These are phyloP conservation scores for Litoditis marina DNA, from an alignment of 2,888 invertebrate genomes.

Conservation along the genomic window DNA sequence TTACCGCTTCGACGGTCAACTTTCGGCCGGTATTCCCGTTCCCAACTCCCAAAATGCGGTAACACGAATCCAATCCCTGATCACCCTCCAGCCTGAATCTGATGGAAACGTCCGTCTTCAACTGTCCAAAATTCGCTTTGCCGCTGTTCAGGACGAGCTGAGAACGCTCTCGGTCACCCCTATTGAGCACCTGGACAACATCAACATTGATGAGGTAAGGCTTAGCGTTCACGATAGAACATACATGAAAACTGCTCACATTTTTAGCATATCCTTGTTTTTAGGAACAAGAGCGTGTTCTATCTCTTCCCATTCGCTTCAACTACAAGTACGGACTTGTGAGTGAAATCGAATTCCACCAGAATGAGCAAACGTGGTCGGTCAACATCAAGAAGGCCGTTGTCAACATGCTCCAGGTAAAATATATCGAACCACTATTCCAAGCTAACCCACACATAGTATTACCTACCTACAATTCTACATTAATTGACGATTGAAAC, in stretches of 20 bases:
- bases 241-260: no score
- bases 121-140: slow-evolving; percentile 31
- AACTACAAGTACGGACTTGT: slow-evolving; percentile 22
- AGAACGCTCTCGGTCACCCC: slow-evolving; percentile 24
- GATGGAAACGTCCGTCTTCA: slow-evolving; percentile 35
- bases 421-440: slow-evolving; percentile 14
- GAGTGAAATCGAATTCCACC: slow-evolving; percentile 30
- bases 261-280: no score
- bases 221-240: no score
- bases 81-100: slow-evolving; percentile 38
- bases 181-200: slow-evolving; percentile 25
- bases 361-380: slow-evolving; percentile 45
- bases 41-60: slow-evolving; percentile 43
- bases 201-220: no score
- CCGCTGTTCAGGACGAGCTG: slow-evolving; percentile 32
- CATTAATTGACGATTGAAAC: no score
- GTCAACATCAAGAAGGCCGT: slow-evolving; percentile 58
- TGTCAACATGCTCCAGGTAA: slow-evolving; percentile 54
- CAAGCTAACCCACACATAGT: no score
- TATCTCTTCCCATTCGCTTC: neutral
- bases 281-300: neutral
- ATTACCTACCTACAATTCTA: no score
- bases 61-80: slow-evolving; percentile 44
- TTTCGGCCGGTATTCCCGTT: slow-evolving; percentile 47
- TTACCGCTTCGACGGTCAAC: slow-evolving; percentile 41